Evolutionary conservation across 2,113 vertebrate genomes (phyloP).

Genomic region (Chascanopsetta lugubris): DNA sequence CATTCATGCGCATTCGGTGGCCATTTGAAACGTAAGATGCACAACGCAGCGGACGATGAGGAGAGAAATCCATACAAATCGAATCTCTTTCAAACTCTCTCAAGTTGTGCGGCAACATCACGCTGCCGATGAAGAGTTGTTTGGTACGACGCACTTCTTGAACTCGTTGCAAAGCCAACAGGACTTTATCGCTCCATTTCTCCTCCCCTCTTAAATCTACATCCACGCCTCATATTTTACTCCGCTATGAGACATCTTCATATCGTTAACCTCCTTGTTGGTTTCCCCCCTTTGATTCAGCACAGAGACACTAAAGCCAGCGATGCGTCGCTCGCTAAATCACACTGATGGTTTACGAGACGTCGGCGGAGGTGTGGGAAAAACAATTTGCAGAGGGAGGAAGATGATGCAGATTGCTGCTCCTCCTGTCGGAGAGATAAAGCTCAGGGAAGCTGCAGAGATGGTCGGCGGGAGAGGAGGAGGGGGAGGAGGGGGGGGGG

Average conservation of each 20-base stretch:
- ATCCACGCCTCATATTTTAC: slow-evolving; percentile 14
- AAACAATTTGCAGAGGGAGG: slow-evolving; percentile 67
- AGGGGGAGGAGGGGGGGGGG: not conserved
- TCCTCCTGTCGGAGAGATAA: slow-evolving; percentile 58
- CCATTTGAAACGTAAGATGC: too few relatives aligned
- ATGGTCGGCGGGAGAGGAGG: slow-evolving; percentile 17
- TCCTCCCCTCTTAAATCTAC: not conserved
- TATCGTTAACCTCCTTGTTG: slow-evolving; percentile 32
- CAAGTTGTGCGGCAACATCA: too few relatives aligned
- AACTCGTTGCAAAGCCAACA: not conserved
- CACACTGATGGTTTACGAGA: slow-evolving; percentile 57
- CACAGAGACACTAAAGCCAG: slow-evolving; percentile 42
- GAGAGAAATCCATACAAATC: too few relatives aligned
- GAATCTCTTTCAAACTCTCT: too few relatives aligned
- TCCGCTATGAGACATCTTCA: slow-evolving; percentile 25
- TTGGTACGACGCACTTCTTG: not conserved
- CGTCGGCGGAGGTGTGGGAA: slow-evolving; percentile 51
- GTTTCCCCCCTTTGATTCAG: slow-evolving; percentile 44
- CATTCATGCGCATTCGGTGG: too few relatives aligned
- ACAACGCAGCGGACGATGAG: too few relatives aligned
- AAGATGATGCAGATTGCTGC: slow-evolving; percentile 63
- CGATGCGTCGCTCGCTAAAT: slow-evolving; percentile 61
- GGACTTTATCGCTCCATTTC: not conserved
- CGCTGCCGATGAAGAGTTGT: too few relatives aligned
- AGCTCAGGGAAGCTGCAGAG: slow-evolving; percentile 35